Evolutionary conservation across 2,113 vertebrate species (phyloP), one percentile per base, ranked within the genome.

Genomic region (Fulmarus glacialis): DNA sequence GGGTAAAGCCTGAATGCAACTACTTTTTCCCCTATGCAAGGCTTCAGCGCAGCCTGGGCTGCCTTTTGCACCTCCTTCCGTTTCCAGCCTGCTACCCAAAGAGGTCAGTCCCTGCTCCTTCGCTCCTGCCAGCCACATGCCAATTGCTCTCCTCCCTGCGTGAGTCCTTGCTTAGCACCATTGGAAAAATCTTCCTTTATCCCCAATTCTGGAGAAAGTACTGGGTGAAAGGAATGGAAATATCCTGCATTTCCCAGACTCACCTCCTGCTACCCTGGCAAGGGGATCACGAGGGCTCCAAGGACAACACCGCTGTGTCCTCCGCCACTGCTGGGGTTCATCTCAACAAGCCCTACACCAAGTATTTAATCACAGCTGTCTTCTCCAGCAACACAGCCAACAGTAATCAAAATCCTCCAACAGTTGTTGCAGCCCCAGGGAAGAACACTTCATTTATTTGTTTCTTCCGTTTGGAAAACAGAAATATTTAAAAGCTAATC

Each of bases 381-480:
- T 81, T 79, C 91, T 59, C 88, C 63, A 85, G 66, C 70, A 58
- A 29, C 63, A 21, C 42, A 75, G 74, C 32, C 82, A 88, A n/a
- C 73, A 63, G 93, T 78, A 95, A 97, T 85, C 92, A 90, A 96
- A 93, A 75, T 42, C 78, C 94, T 97, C 91, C 78, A 89, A 92
- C 77, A 92, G 90, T 26, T 85, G 45, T 38, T 90, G 91, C 80
- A 73, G 73, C 71, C 75, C 84, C 36, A 18, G 59, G 86, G 88
- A 68, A 84, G 84, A 95, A 45, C 48, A 48, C 47, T 67, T 83
- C 43, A 13, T 92, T 73, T 89, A 74, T 92, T 93, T 85, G 52
- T 62, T 95, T 92, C 85, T 84, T 70, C 52, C 90, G 77, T 94
- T 87, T 88, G 59, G 78, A 96, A 81, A 91, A 90, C 14, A 81